These are phyloP conservation scores for Carcharodon carcharias DNA, from an alignment of 2,797 vertebrate species.

Conservation along the genomic window DNA sequence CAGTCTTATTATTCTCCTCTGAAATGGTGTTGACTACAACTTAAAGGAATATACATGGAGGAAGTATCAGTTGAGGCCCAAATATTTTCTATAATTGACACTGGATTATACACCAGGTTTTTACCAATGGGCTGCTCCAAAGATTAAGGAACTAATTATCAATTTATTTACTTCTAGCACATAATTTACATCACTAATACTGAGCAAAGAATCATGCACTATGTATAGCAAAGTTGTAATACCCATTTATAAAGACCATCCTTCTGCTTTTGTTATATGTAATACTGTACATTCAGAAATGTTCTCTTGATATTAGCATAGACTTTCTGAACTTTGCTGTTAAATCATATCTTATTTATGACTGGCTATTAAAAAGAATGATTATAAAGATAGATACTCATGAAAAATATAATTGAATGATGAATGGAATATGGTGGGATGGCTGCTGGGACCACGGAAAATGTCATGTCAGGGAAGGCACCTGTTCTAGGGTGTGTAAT, in stretches of 20 bases:
- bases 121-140: neutral
- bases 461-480: conserved; percentile 5
- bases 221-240: neutral
- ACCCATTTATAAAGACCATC: neutral
- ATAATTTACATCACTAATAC: neutral
- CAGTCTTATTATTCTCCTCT: neutral
- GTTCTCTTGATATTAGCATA: neutral
- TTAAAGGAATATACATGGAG: neutral
- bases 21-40: neutral
- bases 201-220: neutral
- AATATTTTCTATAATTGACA: neutral
- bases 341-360: neutral
- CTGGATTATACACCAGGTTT: neutral
- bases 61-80: neutral
- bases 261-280: neutral
- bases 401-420: neutral
- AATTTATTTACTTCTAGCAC: neutral
- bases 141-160: neutral
- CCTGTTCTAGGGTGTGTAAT: conserved; percentile 27
- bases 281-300: neutral
- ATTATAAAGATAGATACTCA: neutral
- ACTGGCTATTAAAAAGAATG: neutral
- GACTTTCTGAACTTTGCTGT: neutral
- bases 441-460: neutral
- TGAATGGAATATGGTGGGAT: neutral